These are phyloP conservation scores for Suncus etruscus DNA, from an alignment of 2,113 vertebrate genomes.

Conservation along the genomic window DNA sequence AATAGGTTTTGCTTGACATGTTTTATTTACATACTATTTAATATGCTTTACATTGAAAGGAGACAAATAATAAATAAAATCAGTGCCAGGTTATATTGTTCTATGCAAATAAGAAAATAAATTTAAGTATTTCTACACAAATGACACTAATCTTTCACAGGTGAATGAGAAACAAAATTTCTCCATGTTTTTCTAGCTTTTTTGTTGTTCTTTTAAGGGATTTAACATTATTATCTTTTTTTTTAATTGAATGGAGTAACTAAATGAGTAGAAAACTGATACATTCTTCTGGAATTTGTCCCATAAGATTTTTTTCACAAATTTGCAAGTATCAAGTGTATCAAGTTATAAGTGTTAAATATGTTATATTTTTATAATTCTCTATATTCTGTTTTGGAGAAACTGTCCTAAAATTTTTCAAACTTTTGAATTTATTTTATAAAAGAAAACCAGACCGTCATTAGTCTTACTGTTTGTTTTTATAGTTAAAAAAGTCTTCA, in stretches of 20 bases:
- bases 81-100: conserved; percentile 76
- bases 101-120: conserved; percentile 61
- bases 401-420: background rate
- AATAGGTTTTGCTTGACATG: conserved; percentile 69
- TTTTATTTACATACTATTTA: conserved; percentile 79
- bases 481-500: background rate
- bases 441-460: background rate
- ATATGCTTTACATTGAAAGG: conserved; percentile 75
- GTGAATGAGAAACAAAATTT: conserved; percentile 40
- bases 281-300: conserved; percentile 25
- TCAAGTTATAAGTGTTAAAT: background rate
- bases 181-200: background rate
- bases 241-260: conserved; percentile 14
- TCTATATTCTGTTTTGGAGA: background rate
- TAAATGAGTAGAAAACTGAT: background rate
- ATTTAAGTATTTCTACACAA: conserved; percentile 55
- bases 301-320: background rate
- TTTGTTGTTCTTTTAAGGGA: background rate
- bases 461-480: background rate
- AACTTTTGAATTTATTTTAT: background rate
- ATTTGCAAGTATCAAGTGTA: conserved; percentile 37
- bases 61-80: conserved; percentile 74
- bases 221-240: background rate
- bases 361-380: background rate
- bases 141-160: conserved; percentile 42